These are phyloP conservation scores for Trichonephila clavipes DNA, from an alignment of 1,140 invertebrate species.

Conservation along the genomic window DNA sequence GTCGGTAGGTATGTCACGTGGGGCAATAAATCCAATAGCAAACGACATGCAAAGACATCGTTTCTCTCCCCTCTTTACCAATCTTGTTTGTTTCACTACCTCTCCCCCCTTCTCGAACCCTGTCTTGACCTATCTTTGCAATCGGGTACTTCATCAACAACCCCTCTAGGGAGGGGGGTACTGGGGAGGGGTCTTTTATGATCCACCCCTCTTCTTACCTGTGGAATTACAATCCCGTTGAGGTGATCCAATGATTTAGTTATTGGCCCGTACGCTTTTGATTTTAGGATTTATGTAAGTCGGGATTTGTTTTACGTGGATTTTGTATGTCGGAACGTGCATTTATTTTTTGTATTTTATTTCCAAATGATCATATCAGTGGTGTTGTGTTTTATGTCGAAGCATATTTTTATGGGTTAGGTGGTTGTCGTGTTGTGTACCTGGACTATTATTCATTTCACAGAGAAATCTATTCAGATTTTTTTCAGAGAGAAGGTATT, in stretches of 20 bases:
- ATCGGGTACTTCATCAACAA: slow-evolving; percentile 14
- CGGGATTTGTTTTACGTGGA: neutral
- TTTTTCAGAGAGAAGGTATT: no score
- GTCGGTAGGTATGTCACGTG: slow-evolving; percentile 48
- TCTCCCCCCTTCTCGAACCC: neutral
- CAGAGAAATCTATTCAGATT: neutral
- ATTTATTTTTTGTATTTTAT: slow-evolving; percentile 8
- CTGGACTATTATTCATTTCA: neutral
- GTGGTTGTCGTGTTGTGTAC: neutral
- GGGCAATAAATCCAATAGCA: slow-evolving; percentile 45
- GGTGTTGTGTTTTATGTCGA: slow-evolving; percentile 3
- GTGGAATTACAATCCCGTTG: slow-evolving; percentile 54
- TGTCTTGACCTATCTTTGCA: neutral
- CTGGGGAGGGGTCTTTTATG: neutral
- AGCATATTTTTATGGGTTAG: slow-evolving; percentile 13
- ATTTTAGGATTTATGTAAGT: slow-evolving; percentile 14
- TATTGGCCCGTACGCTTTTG: neutral
- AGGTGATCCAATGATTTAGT: slow-evolving; percentile 35
- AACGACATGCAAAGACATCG: slow-evolving; percentile 47
- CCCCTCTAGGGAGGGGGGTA: neutral
- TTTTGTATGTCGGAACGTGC: neutral
- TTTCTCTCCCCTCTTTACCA: neutral
- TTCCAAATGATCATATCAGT: neutral
- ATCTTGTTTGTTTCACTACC: neutral
- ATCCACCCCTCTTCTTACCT: slow-evolving; percentile 18